Conservation (phyloP, 2,113 vertebrate genomes). For the Erpornis zantholeuca region DNA sequence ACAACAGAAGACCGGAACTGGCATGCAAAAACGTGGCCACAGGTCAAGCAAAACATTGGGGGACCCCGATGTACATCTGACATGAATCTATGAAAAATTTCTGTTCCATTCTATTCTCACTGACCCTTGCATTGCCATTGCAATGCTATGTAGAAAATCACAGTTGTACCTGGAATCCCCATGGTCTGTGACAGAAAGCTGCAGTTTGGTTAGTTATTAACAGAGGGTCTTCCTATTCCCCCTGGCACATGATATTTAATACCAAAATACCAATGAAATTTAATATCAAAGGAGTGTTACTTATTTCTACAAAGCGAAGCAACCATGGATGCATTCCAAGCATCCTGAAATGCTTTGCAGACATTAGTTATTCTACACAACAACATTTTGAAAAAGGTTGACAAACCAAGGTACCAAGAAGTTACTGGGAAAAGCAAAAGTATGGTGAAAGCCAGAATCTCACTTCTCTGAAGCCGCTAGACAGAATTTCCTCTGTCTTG, state of each 20-base stretch:
- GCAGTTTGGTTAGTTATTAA: background rate
- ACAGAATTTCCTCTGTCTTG: background rate
- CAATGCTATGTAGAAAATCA: background rate
- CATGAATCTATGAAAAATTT: background rate
- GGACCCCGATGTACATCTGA: background rate
- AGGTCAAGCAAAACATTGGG: background rate
- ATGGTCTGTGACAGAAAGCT: background rate
- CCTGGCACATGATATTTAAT: background rate
- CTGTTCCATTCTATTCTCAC: background rate
- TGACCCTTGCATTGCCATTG: background rate
- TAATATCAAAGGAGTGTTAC: background rate
- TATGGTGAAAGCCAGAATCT: background rate
- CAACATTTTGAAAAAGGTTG: background rate
- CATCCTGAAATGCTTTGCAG: background rate
- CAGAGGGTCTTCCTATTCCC: background rate
- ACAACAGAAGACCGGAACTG: background rate
- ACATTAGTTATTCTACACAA: background rate
- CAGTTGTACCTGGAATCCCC: background rate
- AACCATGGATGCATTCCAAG: background rate
- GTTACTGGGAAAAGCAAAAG: background rate
- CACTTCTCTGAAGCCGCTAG: background rate
- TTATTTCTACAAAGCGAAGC: background rate
- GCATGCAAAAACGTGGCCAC: background rate
- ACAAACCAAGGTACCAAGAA: background rate
- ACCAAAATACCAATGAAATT: background rate